phyloP scores from a whole-genome alignment of 92 coral and sea anemone species.

The Porites divaricata region DNA sequence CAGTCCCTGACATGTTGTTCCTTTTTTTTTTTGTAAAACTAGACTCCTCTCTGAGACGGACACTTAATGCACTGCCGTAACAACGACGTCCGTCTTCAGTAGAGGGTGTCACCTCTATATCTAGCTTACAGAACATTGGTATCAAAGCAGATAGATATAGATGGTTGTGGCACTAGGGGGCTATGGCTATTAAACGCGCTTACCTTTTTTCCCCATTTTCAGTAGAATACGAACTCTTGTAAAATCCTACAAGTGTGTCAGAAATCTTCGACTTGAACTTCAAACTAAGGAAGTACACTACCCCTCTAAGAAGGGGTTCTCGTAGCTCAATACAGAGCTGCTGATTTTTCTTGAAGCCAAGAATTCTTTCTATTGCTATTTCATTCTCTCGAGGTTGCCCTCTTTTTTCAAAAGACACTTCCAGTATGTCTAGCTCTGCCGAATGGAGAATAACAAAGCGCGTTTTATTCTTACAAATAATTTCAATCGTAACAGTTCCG shows the following conservation, averaged over 20 bases:
- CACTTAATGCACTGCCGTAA: too few species aligned
- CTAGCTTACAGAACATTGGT: too few species aligned
- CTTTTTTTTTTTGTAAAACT: too few species aligned
- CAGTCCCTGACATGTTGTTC: too few species aligned
- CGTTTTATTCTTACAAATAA: slow-evolving; percentile 53
- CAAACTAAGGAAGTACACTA: slow-evolving; percentile 26
- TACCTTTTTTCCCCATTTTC: slow-evolving; percentile 40
- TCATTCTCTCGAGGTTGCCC: slow-evolving; percentile 9
- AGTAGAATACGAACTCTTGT: slow-evolving; percentile 49
- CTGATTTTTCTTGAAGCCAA: slow-evolving; percentile 33
- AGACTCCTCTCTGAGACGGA: too few species aligned
- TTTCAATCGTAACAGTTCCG: slow-evolving; percentile 47
- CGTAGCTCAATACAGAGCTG: slow-evolving; percentile 57
- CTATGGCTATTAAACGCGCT: not conserved
- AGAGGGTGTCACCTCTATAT: too few species aligned
- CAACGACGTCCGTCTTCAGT: too few species aligned
- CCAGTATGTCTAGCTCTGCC: slow-evolving; percentile 38
- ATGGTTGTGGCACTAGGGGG: too few species aligned
- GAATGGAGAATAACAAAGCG: slow-evolving; percentile 57
- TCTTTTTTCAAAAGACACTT: not conserved
- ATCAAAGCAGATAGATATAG: too few species aligned
- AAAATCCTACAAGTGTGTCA: slow-evolving; percentile 56
- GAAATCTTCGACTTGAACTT: slow-evolving; percentile 49
- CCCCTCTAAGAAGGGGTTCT: slow-evolving; percentile 25
- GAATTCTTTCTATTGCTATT: slow-evolving; percentile 21